Evolutionary conservation across 2,113 vertebrate genomes (phyloP), one percentile per base, ranked within the genome.

Genomic region (Serinus canaria): DNA sequence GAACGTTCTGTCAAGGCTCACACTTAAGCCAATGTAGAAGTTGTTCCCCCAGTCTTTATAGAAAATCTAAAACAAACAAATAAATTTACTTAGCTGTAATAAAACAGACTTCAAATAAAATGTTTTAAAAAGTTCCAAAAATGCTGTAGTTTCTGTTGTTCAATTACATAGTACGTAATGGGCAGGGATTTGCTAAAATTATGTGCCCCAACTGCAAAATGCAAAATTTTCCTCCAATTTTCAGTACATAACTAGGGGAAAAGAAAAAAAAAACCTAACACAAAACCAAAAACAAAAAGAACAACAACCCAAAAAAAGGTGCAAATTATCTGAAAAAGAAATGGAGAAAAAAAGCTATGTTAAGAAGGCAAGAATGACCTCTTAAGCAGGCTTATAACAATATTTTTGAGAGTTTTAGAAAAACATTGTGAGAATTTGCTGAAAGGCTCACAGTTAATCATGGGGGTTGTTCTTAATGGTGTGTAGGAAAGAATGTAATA

Each of bases 1-100:
- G 44, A 99, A 99, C 3, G 98, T 98, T 95, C 97, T 98, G 97
- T 99, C 99, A 95, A 99, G 96, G 92, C 98, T 98, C 79, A 99
- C 97, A 24, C 94, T 96, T 98, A 99, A 96, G 30, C 99, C 99
- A 87, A 99, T 99, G 94, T 98, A 99, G 93, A 98, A 99, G 55
- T 96, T 94, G 10, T 67, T 22, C 3, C 96, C 76, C 47, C 68
- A 28, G 31, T 92, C 95, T 92, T 97, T 96, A 87, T 93, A 98
- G 22, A 96, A 90, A 76, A 98, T 80, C 99, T 98, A 69, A 90
- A 98, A 96, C 30, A 87, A 74, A 59, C 15, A 58, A 37, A 24
- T 4, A 43, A 69, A 5, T 47, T 67, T 37, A 52, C 43, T 69
- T 20, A 95, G 7, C 22, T 66, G 11, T 39, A 72, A 60, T 10